phyloP scores from a whole-genome alignment of 2,113 vertebrate species.

The Spheniscus mendiculus region DNA sequence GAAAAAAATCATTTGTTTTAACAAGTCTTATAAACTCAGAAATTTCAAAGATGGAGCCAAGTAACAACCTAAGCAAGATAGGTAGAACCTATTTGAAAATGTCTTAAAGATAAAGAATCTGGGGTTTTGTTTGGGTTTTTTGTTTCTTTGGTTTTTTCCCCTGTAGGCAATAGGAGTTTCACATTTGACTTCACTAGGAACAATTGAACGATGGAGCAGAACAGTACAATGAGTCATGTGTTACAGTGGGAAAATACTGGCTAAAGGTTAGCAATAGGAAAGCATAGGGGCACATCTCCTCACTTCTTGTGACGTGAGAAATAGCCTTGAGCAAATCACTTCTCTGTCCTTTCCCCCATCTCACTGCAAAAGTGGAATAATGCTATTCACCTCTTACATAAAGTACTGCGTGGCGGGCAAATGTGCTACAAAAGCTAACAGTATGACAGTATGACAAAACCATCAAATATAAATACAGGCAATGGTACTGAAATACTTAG shows the following conservation, averaged over 20 bases:
- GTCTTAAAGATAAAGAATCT: not conserved
- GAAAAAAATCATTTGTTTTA: not conserved
- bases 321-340: not conserved
- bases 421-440: not conserved
- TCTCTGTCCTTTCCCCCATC: not conserved
- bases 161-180: not conserved
- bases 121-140: accelerated
- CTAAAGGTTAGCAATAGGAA: not conserved
- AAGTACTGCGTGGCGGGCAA: not conserved
- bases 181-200: not conserved
- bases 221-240: not conserved
- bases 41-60: not conserved
- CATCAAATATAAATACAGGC: not conserved
- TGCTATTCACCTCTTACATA: not conserved
- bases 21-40: not conserved
- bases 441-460: not conserved
- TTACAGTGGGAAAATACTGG: not conserved
- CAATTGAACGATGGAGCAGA: not conserved
- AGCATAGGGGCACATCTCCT: not conserved
- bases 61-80: not conserved
- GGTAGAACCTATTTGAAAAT: not conserved
- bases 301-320: not conserved
- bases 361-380: not conserved
- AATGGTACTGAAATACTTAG: not conserved
- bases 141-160: not conserved